A percentile compares a stretch with the other conserved stretches of the same genome.
Evolutionary conservation across 2,113 vertebrate genomes (phyloP).

Genomic region (Castor canadensis): DNA sequence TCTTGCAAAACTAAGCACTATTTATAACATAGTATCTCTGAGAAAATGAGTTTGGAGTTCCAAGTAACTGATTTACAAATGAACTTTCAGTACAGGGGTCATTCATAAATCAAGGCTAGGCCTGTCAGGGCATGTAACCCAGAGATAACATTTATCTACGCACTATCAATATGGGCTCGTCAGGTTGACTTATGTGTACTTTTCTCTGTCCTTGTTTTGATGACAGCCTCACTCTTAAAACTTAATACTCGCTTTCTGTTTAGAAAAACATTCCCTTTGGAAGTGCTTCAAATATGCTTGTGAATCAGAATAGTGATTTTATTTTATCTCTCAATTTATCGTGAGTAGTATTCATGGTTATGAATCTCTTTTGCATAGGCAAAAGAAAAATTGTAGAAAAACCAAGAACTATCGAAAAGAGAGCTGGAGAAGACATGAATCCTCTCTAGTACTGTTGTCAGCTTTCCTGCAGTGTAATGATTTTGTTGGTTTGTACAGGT

Average conservation of each 20-base stretch:
- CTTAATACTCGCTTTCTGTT: slow-evolving; percentile 59
- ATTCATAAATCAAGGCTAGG: slow-evolving; percentile 48
- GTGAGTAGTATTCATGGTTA: slow-evolving; percentile 44
- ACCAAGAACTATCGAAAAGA: slow-evolving; percentile 49
- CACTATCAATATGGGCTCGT: slow-evolving; percentile 43
- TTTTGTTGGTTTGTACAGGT: slow-evolving; percentile 60
- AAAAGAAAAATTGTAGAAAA: slow-evolving; percentile 58
- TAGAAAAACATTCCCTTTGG: slow-evolving; percentile 70
- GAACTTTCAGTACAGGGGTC: slow-evolving; percentile 40
- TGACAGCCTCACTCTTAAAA: slow-evolving; percentile 57
- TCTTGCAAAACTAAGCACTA: not conserved
- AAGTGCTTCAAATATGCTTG: slow-evolving; percentile 59
- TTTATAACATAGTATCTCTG: not conserved
- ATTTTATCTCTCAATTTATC: slow-evolving; percentile 74
- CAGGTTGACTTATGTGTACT: slow-evolving; percentile 52
- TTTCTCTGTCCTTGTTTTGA: slow-evolving; percentile 52
- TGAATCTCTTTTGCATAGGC: slow-evolving; percentile 54
- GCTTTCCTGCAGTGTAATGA: slow-evolving; percentile 61
- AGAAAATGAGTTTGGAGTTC: slow-evolving; percentile 32
- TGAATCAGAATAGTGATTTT: slow-evolving; percentile 54
- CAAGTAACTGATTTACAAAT: slow-evolving; percentile 43
- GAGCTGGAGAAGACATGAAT: not conserved
- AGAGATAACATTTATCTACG: slow-evolving; percentile 56
- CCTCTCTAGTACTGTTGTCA: slow-evolving; percentile 46
- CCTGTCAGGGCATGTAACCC: not conserved